Conservation (phyloP, 2,797 vertebrate species). For the Podargus strigoides region DNA sequence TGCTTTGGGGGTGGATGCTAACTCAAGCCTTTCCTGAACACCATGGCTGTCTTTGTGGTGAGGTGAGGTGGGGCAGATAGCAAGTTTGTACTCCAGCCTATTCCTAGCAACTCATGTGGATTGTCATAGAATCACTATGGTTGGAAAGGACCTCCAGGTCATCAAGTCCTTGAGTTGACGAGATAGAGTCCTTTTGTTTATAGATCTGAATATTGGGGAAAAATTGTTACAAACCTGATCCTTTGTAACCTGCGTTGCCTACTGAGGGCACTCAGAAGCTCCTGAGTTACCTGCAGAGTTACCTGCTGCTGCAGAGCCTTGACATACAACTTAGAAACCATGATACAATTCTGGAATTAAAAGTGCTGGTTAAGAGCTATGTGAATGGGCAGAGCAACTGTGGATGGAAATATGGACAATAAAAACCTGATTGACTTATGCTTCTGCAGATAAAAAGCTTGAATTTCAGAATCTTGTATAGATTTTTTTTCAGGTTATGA, state of each 20-base stretch:
- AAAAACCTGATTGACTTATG: not conserved
- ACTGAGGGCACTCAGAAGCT: not conserved
- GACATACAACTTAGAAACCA: not conserved
- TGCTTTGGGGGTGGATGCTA: not conserved
- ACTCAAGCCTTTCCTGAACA: not conserved
- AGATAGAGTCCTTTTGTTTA: not conserved
- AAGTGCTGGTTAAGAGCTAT: not conserved
- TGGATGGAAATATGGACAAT: not conserved
- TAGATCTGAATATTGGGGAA: not conserved
- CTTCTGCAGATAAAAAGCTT: not conserved
- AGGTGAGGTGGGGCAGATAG: not conserved
- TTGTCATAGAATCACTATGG: no score
- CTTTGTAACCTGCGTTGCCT: not conserved
- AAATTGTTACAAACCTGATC: not conserved
- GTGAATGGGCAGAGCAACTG: not conserved
- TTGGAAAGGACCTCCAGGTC: no score
- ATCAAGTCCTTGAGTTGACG: not conserved
- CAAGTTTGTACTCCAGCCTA: not conserved
- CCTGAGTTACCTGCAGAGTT: not conserved
- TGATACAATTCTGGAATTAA: not conserved
- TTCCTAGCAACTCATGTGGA: not conserved
- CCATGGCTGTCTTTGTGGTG: not conserved
- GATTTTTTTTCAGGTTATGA: not conserved
- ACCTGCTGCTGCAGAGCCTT: not conserved
- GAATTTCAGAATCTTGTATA: not conserved